Evolutionary conservation across 2,797 vertebrate genomes (phyloP), one percentile per base, ranked within the genome.

Genomic region (Spondyliosoma cantharus): DNA sequence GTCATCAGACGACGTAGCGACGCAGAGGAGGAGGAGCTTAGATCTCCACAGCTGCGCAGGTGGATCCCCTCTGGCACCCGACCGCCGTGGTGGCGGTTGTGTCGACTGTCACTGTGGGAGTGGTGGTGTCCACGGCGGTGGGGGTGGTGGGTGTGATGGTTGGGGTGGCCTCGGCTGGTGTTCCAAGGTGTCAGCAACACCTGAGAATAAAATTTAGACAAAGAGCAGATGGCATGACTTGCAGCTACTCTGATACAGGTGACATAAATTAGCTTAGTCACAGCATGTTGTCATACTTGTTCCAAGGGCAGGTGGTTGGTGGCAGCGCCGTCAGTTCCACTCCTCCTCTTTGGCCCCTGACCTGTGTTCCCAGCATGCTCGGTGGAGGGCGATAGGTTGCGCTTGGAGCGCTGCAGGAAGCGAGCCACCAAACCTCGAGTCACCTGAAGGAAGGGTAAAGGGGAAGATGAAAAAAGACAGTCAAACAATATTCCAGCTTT

Each of bases 41-140:
- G 93, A 84, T 99, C 98, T 3, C 97, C 97, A 0, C 98, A 99
- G 93, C 98, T 99, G 65, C 95, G 96, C 74, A 99, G 93, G 90
- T 98, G 97, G 71, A 98, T 97, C 25, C 96, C 96, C 50, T 97
- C 96, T 0, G 91, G 90, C 3, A 56, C 72, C 1, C 85, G 90
- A 77, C 86, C 80, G 69, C 93, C 84, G 15, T 92, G 87, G 14
- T 66, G 90, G 53, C 92, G 91, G 81, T 93, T 94, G 85, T 95
- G 94, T 13, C 94, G 92, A 78, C 95, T 95, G 91, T 96, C 95
- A 57, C 95, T 96, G 27, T 95, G 94, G 76, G 95, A 95, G 58
- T 94, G 89, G 62, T 87, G 60, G 43, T 95, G 95, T 68, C 95
- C 80, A 2, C 93, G 94, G 63, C 89, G 91, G 76, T 92, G 92